phyloP scores from a whole-genome alignment of 2,797 vertebrate genomes.

The Scyliorhinus canicula region DNA sequence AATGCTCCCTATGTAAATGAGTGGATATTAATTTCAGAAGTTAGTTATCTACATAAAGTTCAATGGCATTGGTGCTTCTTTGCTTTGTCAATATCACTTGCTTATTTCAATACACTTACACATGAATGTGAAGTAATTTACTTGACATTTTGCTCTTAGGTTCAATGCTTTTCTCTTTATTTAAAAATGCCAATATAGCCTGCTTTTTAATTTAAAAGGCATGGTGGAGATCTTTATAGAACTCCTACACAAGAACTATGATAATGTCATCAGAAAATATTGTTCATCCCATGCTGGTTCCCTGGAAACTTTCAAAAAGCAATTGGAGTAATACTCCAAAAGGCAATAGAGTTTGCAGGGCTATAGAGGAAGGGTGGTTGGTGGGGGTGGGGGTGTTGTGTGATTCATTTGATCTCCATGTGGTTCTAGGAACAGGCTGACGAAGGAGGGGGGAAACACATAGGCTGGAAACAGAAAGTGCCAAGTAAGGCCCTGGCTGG shows the following conservation, averaged over 20 bases:
- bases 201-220: neutral
- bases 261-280: neutral
- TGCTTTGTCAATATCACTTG: neutral
- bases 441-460: too few species aligned
- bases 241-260: neutral
- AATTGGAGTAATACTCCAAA: neutral
- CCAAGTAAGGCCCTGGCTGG: too few species aligned
- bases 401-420: neutral
- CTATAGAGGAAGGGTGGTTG: neutral
- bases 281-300: neutral
- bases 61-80: neutral
- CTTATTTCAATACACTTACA: neutral
- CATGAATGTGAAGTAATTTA: neutral
- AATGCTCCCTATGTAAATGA: neutral
- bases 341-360: neutral
- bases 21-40: neutral
- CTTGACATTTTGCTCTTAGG: conserved; percentile 12
- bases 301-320: neutral
- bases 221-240: neutral
- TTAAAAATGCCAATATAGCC: neutral
- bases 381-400: neutral
- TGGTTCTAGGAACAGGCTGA: too few species aligned
- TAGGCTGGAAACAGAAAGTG: too few species aligned
- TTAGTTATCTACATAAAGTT: neutral
- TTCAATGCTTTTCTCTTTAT: neutral